These are phyloP conservation scores for Pollenia labialis DNA, from an alignment of 2,888 invertebrate species.

Conservation along the genomic window DNA sequence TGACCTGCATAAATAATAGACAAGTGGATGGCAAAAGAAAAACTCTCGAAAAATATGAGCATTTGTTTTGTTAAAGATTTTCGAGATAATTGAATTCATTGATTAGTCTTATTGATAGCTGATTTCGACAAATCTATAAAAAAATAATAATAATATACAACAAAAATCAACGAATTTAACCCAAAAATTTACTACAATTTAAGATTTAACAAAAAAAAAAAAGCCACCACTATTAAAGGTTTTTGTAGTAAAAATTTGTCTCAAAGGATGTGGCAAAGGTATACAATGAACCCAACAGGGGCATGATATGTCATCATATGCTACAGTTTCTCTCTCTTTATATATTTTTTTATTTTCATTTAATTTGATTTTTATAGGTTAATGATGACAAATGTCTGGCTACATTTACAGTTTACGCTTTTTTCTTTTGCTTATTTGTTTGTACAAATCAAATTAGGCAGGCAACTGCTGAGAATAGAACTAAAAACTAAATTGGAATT, in stretches of 20 bases:
- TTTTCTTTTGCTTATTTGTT: conserved; percentile 45
- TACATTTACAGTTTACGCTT: neutral
- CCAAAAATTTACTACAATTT: conserved; percentile 49
- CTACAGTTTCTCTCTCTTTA: conserved; percentile 49
- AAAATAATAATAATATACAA: neutral
- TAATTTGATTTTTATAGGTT: conserved; percentile 55
- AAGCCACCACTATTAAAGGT: conserved; percentile 47
- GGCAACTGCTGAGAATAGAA: conserved; percentile 67
- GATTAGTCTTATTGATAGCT: conserved; percentile 68
- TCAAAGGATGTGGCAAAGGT: conserved; percentile 43
- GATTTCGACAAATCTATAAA: neutral
- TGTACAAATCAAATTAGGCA: conserved; percentile 70
- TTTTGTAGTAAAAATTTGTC: conserved; percentile 6
- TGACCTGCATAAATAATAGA: conserved; percentile 64
- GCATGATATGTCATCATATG: conserved; percentile 68
- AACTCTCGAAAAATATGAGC: conserved; percentile 58
- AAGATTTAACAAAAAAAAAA: neutral
- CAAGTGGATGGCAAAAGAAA: neutral
- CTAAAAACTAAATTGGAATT: conserved; percentile 66
- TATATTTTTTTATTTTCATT: conserved; percentile 44
- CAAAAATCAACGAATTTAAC: conserved; percentile 46
- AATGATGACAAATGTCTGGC: conserved; percentile 65
- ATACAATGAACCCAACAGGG: conserved; percentile 47
- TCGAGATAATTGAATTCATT: conserved; percentile 67
- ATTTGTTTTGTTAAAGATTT: conserved; percentile 66